These are phyloP conservation scores for Gephyroberyx darwinii DNA, from an alignment of 2,797 vertebrate genomes.

Conservation along the genomic window DNA sequence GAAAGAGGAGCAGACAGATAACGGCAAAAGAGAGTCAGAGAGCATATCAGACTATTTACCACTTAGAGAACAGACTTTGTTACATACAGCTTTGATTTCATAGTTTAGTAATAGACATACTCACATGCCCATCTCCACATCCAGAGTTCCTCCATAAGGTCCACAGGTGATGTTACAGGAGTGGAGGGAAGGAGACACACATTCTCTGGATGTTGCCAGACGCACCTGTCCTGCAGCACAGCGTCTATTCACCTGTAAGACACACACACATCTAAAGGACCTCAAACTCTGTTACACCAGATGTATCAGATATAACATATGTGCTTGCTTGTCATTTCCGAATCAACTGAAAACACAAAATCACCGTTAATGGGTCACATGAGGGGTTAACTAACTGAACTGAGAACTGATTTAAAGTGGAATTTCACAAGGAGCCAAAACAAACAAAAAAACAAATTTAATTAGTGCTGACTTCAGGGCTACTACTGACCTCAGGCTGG, in stretches of 20 bases:
- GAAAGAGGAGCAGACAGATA: slow-evolving; percentile 25
- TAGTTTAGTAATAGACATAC: slow-evolving; percentile 7
- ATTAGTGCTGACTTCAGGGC: background rate
- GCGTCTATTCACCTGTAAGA: slow-evolving; percentile 83
- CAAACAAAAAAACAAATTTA: too few relatives aligned
- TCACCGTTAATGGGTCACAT: background rate
- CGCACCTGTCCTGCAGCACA: slow-evolving; percentile 85
- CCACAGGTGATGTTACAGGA: slow-evolving; percentile 86
- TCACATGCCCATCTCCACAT: slow-evolving; percentile 90
- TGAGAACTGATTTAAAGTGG: background rate
- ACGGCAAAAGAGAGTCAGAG: slow-evolving; percentile 16
- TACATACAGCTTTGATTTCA: background rate
- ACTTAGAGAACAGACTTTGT: background rate
- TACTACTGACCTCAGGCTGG: slow-evolving; percentile 85
- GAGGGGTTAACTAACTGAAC: background rate
- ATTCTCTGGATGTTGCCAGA: slow-evolving; percentile 86
- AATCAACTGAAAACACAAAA: background rate
- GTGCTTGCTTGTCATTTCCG: slow-evolving; percentile 24
- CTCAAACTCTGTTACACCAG: background rate
- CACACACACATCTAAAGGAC: slow-evolving; percentile 9
- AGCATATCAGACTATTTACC: background rate
- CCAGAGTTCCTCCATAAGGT: slow-evolving; percentile 81
- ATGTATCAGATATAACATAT: background rate
- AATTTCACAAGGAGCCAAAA: background rate
- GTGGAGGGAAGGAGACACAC: slow-evolving; percentile 78